Evolutionary conservation across 2,113 vertebrate genomes (phyloP).

Genomic region (Anseranas semipalmata): DNA sequence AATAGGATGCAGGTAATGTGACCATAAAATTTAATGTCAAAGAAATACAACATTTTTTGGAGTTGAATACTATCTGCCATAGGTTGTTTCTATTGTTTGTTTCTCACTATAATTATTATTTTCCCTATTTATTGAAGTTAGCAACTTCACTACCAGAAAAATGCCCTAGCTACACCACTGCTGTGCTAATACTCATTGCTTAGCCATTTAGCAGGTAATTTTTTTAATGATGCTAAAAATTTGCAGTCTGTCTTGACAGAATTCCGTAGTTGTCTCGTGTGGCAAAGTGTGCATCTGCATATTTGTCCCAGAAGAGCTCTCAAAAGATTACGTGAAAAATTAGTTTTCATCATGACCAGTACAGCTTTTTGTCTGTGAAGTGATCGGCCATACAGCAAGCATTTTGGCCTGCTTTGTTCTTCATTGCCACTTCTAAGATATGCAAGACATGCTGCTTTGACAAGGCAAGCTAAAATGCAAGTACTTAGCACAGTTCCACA

Average conservation of each 20-base stretch:
- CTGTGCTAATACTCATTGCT: not conserved
- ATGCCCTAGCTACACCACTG: fast-evolving
- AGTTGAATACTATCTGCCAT: not conserved
- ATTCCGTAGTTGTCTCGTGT: not conserved
- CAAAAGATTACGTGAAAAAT: not conserved
- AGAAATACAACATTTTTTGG: fast-evolving
- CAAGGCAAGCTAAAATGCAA: not conserved
- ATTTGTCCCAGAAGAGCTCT: not conserved
- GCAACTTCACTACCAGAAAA: not conserved
- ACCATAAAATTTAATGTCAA: not conserved
- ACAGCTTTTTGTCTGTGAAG: not conserved
- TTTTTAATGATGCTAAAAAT: not conserved
- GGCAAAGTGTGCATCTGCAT: not conserved
- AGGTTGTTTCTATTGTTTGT: not conserved
- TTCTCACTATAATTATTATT: not conserved
- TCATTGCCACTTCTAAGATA: not conserved
- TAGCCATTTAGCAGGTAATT: not conserved
- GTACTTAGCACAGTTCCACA: fast-evolving
- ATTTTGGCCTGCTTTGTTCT: fast-evolving
- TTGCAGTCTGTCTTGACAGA: not conserved
- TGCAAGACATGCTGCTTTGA: not conserved
- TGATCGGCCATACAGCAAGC: not conserved
- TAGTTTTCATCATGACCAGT: not conserved
- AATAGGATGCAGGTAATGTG: not conserved
- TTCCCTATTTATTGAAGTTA: not conserved